A percentile compares a stretch with the other conserved stretches of the same genome.
These are phyloP conservation scores for Leiothrix lutea DNA, from an alignment of 2,113 vertebrate species.

Conservation along the genomic window DNA sequence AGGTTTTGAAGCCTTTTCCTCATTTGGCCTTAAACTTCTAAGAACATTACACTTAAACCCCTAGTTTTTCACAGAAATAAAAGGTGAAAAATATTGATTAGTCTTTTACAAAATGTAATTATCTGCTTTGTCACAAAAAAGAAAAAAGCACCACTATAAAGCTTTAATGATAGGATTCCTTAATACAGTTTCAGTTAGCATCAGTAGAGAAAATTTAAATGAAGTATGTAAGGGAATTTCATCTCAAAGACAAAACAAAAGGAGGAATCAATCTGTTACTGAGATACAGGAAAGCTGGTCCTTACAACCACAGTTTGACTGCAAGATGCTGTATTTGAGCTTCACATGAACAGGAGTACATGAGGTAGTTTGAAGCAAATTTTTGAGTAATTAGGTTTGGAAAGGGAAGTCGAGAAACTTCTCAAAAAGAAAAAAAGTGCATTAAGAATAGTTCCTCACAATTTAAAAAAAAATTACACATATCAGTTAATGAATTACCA, in stretches of 20 bases:
- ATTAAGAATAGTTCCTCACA: background rate
- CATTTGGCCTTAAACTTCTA: background rate
- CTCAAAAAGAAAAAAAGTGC: background rate
- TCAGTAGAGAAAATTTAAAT: background rate
- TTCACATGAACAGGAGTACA: background rate
- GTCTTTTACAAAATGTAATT: background rate
- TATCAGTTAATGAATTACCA: background rate
- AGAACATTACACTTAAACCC: background rate
- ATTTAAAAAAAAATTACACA: fast-evolving
- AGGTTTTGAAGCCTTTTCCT: background rate
- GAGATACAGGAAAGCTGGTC: background rate
- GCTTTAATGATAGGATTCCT: background rate
- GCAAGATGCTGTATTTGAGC: background rate
- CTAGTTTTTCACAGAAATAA: background rate
- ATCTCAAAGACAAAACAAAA: background rate
- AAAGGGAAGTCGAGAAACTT: background rate
- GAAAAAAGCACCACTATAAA: background rate
- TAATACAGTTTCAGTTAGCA: background rate
- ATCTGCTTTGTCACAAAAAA: background rate
- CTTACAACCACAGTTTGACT: background rate
- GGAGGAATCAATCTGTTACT: background rate
- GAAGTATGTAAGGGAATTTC: background rate
- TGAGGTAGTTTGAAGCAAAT: background rate
- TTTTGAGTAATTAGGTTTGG: background rate
- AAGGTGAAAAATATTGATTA: background rate